Conservation (phyloP, 2,888 invertebrate genomes). For the Trachelus iudaicus region DNA sequence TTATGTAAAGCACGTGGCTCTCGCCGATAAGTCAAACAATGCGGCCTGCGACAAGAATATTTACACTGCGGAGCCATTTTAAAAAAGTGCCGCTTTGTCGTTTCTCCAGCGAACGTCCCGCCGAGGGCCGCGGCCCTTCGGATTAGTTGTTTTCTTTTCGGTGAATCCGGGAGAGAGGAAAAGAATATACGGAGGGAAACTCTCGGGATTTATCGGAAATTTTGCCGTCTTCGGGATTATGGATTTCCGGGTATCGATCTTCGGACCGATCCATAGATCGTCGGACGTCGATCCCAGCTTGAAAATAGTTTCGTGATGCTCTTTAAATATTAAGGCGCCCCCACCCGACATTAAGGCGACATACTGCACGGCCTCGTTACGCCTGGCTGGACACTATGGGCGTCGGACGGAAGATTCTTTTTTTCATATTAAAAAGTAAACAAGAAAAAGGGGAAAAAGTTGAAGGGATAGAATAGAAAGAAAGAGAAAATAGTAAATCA, state of each 20-base stretch:
- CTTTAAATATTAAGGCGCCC: too few relatives aligned
- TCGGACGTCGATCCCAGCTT: too few relatives aligned
- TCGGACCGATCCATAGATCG: not conserved
- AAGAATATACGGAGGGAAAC: too few relatives aligned
- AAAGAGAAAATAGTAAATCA: too few relatives aligned
- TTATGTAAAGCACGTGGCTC: conserved; percentile 62
- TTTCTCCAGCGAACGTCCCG: not conserved
- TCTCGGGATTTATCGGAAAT: not conserved
- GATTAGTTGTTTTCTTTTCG: not conserved
- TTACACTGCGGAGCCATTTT: not conserved
- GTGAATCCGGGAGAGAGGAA: too few relatives aligned
- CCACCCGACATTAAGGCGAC: too few relatives aligned
- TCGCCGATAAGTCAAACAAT: conserved; percentile 62
- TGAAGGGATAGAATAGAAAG: not conserved
- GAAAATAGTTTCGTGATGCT: too few relatives aligned
- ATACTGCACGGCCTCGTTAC: too few relatives aligned
- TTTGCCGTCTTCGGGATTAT: not conserved
- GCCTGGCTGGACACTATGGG: too few relatives aligned
- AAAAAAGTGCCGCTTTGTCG: not conserved
- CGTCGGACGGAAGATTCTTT: too few relatives aligned
- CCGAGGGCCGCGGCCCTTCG: not conserved
- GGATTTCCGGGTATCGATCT: not conserved
- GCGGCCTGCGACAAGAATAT: conserved; percentile 8
- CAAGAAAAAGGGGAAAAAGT: not conserved
- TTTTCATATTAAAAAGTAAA: not conserved